Percentiles rank a stretch among this genome's conserved stretches.
Evolutionary conservation across 2,888 invertebrate genomes (phyloP).

Genomic region (Agrotis clavis): DNA sequence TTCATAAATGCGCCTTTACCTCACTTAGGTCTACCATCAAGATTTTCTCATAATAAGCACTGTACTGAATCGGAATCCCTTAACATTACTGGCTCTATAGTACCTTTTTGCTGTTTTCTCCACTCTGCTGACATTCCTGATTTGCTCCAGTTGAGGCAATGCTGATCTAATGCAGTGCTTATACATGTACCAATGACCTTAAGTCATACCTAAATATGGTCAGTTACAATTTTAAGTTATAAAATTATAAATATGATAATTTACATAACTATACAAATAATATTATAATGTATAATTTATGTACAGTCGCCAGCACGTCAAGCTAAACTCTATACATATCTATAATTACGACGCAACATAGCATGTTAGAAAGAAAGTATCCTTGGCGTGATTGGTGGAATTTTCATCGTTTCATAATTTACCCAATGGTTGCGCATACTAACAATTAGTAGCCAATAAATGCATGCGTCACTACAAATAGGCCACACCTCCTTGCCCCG

Average conservation of each 20-base stretch:
- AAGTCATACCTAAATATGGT: background rate
- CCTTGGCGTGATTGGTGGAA: too few species aligned
- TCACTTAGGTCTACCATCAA: background rate
- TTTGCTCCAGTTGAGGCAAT: background rate
- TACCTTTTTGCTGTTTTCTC: background rate
- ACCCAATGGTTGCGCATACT: too few species aligned
- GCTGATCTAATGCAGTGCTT: background rate
- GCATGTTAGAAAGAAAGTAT: too few species aligned
- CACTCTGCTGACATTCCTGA: rapidly evolving
- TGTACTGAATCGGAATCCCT: background rate
- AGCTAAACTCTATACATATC: too few species aligned
- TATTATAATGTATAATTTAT: conserved; percentile 36
- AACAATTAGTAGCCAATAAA: too few species aligned
- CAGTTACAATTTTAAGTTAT: conserved; percentile 19
- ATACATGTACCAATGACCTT: background rate
- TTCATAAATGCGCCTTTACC: background rate
- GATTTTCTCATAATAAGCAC: background rate
- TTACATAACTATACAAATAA: conserved; percentile 24
- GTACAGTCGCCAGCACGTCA: conserved; percentile 1
- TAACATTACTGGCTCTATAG: background rate
- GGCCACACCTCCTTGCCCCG: too few species aligned
- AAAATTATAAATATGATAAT: conserved; percentile 37
- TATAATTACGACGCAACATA: too few species aligned
- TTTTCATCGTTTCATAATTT: too few species aligned
- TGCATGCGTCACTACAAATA: too few species aligned